These are phyloP conservation scores for Gonocerus acuteangulatus DNA, from an alignment of 2,888 invertebrate genomes.

Conservation along the genomic window DNA sequence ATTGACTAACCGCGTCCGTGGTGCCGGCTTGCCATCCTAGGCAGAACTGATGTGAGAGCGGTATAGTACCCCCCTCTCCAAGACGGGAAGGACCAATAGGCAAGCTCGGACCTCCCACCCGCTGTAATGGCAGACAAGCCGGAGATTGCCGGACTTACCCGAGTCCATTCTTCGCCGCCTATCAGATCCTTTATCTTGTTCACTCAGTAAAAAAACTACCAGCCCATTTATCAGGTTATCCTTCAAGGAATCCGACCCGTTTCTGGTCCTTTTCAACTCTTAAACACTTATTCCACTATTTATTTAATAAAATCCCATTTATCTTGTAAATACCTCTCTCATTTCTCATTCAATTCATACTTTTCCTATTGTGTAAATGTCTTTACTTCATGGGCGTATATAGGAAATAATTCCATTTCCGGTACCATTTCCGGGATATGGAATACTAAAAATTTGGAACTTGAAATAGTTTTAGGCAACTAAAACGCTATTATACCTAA, in stretches of 20 bases:
- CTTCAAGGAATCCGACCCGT: slow-evolving; percentile 16
- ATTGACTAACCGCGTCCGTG: no score
- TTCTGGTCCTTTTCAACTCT: slow-evolving; percentile 5
- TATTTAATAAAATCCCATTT: neutral
- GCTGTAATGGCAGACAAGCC: slow-evolving; percentile 39
- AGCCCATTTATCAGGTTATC: slow-evolving; percentile 22
- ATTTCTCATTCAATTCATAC: neutral
- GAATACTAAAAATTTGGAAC: no score
- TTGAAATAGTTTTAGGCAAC: no score
- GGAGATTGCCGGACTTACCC: slow-evolving; percentile 35
- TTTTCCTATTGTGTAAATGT: no score
- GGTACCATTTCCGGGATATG: no score
- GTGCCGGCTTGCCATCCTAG: slow-evolving; percentile 30
- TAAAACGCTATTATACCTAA: no score
- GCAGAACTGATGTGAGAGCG: slow-evolving; percentile 2
- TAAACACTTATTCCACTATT: slow-evolving; percentile 17
- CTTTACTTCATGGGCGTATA: no score
- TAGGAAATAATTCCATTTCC: no score
- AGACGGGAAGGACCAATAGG: slow-evolving; percentile 30
- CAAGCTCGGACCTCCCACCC: slow-evolving; percentile 29
- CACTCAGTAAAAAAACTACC: slow-evolving; percentile 14
- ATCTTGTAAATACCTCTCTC: neutral
- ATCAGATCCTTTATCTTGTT: slow-evolving; percentile 8
- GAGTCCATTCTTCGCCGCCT: slow-evolving; percentile 24
- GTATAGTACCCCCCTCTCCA: slow-evolving; percentile 12